These are phyloP conservation scores for Centruroides sculpturatus DNA, from an alignment of 1,140 invertebrate genomes.

Conservation along the genomic window DNA sequence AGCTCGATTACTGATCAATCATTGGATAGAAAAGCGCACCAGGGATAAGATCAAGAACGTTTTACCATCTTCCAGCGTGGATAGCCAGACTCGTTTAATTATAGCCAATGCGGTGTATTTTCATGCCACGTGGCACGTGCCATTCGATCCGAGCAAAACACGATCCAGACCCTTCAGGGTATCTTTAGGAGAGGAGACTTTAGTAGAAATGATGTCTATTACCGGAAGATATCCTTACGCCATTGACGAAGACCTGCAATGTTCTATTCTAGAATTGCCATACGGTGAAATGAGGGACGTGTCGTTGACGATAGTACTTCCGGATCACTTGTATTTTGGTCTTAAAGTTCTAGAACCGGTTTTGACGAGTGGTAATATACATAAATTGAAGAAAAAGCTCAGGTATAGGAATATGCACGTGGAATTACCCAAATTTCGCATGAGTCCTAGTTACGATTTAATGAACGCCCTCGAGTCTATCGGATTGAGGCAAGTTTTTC, in stretches of 20 bases:
- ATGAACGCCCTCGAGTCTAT: conserved; percentile 14
- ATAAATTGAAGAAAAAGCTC: conserved; percentile 14
- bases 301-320: conserved; percentile 50
- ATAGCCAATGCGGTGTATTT: conserved; percentile 31
- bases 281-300: conserved; percentile 61
- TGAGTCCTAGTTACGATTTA: conserved; percentile 41
- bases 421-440: conserved; percentile 62
- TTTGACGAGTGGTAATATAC: conserved; percentile 15
- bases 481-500: conserved; percentile 17
- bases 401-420: conserved; percentile 45
- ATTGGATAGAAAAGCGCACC: conserved; percentile 53
- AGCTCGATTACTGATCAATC: conserved; percentile 45
- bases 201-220: conserved; percentile 20
- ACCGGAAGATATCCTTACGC: conserved; percentile 19
- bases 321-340: conserved; percentile 15
- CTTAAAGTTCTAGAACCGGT: conserved; percentile 16
- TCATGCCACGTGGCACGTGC: conserved; percentile 23
- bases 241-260: conserved; percentile 36
- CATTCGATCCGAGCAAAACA: conserved; percentile 30
- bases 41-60: conserved; percentile 50
- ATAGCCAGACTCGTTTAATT: conserved; percentile 28
- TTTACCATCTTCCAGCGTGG: conserved; percentile 18
- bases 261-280: conserved; percentile 66
- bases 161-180: conserved; percentile 21
- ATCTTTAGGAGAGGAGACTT: conserved; percentile 16